These are phyloP conservation scores for Dinoponera quadriceps DNA, from an alignment of 1,140 invertebrate species.

Conservation along the genomic window DNA sequence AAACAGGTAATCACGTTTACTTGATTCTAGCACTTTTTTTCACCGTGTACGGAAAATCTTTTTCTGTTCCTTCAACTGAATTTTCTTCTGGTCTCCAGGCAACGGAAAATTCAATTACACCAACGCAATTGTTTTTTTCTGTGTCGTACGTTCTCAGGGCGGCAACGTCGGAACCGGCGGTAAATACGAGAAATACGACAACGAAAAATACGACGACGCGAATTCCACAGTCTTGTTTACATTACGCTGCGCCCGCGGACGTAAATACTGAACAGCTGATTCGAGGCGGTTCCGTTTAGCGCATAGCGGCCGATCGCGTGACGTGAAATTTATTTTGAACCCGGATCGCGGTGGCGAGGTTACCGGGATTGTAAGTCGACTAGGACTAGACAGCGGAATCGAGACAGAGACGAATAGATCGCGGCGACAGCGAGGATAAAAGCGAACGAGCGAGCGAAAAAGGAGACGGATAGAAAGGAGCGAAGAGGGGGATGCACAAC, in stretches of 20 bases:
- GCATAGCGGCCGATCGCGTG: not conserved
- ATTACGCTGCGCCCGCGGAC: not conserved
- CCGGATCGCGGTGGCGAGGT: slow-evolving; percentile 41
- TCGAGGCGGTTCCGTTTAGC: slow-evolving; percentile 35
- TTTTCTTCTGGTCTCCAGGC: too few species aligned
- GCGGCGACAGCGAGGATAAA: not conserved
- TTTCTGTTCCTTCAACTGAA: too few species aligned
- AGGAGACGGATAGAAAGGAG: not conserved
- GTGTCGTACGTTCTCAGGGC: too few species aligned
- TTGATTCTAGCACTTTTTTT: too few species aligned
- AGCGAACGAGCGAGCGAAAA: not conserved
- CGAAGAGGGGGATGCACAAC: not conserved
- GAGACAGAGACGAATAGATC: slow-evolving; percentile 23
- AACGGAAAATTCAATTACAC: too few species aligned
- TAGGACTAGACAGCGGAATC: slow-evolving; percentile 7
- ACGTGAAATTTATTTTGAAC: slow-evolving; percentile 52
- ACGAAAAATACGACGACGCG: not conserved
- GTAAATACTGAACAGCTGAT: slow-evolving; percentile 33
- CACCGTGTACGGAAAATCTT: too few species aligned
- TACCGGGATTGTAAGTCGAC: slow-evolving; percentile 34
- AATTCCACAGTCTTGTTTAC: not conserved
- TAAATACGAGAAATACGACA: too few species aligned
- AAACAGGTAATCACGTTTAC: too few species aligned
- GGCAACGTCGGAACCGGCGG: too few species aligned
- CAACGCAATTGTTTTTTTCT: too few species aligned